A percentile compares a stretch with the other conserved stretches of the same genome.
Evolutionary conservation across 2,797 vertebrate species (phyloP).

Genomic region (Brotula barbata): DNA sequence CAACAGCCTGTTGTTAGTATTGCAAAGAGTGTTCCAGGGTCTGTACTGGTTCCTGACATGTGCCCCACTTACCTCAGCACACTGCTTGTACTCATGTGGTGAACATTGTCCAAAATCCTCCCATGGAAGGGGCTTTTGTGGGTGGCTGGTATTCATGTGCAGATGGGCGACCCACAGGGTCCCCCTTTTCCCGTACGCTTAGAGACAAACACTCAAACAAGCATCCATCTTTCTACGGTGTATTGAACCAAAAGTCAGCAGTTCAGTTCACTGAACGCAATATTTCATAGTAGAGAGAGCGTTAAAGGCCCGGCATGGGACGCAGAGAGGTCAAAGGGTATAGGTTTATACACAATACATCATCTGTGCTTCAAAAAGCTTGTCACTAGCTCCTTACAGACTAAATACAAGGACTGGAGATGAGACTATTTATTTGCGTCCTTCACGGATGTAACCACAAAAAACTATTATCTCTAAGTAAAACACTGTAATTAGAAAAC

Average conservation of each 20-base stretch:
- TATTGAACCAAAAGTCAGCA: slow-evolving; percentile 37
- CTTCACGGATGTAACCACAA: background rate
- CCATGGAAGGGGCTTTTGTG: slow-evolving; percentile 52
- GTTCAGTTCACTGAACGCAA: slow-evolving; percentile 26
- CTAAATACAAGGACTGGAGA: background rate
- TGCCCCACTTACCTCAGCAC: slow-evolving; percentile 52
- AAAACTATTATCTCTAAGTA: background rate
- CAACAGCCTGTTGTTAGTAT: slow-evolving; percentile 43
- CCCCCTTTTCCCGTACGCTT: slow-evolving; percentile 28
- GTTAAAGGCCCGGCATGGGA: slow-evolving; percentile 24
- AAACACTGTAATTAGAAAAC: background rate
- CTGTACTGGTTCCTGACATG: slow-evolving; percentile 43
- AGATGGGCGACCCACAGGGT: slow-evolving; percentile 21
- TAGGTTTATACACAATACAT: slow-evolving; percentile 14
- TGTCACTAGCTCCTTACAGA: background rate
- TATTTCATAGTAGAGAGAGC: slow-evolving; percentile 20
- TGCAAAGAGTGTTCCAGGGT: slow-evolving; percentile 54
- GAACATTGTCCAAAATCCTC: slow-evolving; percentile 55
- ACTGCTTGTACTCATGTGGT: slow-evolving; percentile 55
- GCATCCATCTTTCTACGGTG: slow-evolving; percentile 18
- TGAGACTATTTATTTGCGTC: background rate
- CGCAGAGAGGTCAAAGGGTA: slow-evolving; percentile 33
- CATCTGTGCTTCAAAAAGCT: slow-evolving; percentile 16
- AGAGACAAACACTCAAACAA: slow-evolving; percentile 40
- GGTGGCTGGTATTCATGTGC: slow-evolving; percentile 55